Percentiles rank a stretch among this genome's conserved stretches.
Evolutionary conservation across 2,888 invertebrate species (phyloP).

Genomic region (Danaus chrysippus): DNA sequence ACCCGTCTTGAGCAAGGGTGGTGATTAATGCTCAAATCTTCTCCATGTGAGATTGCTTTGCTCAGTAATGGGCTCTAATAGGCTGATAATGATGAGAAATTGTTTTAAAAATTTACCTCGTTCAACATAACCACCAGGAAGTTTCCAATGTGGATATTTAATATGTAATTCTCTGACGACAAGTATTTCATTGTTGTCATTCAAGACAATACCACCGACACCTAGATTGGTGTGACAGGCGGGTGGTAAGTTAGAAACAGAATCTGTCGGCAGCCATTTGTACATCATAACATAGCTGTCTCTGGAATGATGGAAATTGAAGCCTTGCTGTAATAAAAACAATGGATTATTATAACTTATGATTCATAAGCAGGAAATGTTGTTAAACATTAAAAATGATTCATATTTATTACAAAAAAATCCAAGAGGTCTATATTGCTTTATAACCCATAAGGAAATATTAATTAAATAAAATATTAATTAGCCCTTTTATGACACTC

Average conservation of each 20-base stretch:
- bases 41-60: too few species aligned
- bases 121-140: slow-evolving; percentile 95
- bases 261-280: slow-evolving; percentile 84
- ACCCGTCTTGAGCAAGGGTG: too few species aligned
- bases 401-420: too few species aligned
- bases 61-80: too few species aligned
- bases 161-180: slow-evolving; percentile 88
- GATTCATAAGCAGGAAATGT: too few species aligned
- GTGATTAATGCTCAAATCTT: too few species aligned
- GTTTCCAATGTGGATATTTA: slow-evolving; percentile 72
- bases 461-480: too few species aligned
- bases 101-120: slow-evolving; percentile 78
- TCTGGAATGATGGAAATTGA: slow-evolving; percentile 93
- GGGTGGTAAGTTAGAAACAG: slow-evolving; percentile 83
- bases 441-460: too few species aligned
- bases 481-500: too few species aligned
- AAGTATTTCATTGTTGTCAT: slow-evolving; percentile 86
- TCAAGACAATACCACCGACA: slow-evolving; percentile 91
- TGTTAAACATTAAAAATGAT: too few species aligned
- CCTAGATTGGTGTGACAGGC: slow-evolving; percentile 89
- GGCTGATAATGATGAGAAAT: neutral
- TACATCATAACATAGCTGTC: slow-evolving; percentile 88
- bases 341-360: neutral
- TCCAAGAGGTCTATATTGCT: too few species aligned
- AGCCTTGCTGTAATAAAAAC: slow-evolving; percentile 81